These are phyloP conservation scores for Meta bourneti DNA, from an alignment of 2,888 invertebrate genomes.

Conservation along the genomic window DNA sequence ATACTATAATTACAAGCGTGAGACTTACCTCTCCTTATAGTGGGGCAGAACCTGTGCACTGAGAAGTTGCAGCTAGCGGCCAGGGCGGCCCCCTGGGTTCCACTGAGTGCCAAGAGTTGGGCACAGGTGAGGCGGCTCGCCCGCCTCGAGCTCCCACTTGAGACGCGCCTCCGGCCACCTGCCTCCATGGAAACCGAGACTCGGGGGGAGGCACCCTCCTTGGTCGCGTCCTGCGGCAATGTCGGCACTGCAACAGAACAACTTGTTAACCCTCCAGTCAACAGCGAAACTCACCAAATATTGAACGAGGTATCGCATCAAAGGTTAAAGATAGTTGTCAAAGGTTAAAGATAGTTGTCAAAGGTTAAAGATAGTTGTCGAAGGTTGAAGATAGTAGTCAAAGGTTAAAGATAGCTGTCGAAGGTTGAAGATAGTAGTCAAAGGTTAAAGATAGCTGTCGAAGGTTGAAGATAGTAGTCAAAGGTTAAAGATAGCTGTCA, in stretches of 20 bases:
- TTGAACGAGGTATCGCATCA: no score
- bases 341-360: no score
- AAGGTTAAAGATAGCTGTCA: no score
- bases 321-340: no score
- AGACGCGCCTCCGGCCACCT: conserved; percentile 78
- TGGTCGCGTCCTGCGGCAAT: conserved; percentile 40
- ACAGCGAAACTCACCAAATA: no score
- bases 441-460: no score
- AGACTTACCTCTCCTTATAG: conserved; percentile 68
- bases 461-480: no score
- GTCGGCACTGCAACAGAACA: conserved; percentile 47
- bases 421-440: no score
- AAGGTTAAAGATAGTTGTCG: no score
- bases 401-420: no score
- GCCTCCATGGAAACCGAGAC: conserved; percentile 69
- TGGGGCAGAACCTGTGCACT: conserved; percentile 77
- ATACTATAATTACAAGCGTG: no score
- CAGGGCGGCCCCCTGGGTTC: conserved; percentile 93
- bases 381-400: no score
- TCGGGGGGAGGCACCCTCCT: conserved; percentile 75
- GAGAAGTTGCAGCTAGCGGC: conserved; percentile 88
- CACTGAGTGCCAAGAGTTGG: conserved; percentile 93
- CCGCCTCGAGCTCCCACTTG: conserved; percentile 79
- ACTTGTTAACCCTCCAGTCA: not conserved
- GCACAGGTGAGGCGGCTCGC: conserved; percentile 88